Conservation (phyloP, 2,888 invertebrate genomes). For the Parnassius glacialis region DNA sequence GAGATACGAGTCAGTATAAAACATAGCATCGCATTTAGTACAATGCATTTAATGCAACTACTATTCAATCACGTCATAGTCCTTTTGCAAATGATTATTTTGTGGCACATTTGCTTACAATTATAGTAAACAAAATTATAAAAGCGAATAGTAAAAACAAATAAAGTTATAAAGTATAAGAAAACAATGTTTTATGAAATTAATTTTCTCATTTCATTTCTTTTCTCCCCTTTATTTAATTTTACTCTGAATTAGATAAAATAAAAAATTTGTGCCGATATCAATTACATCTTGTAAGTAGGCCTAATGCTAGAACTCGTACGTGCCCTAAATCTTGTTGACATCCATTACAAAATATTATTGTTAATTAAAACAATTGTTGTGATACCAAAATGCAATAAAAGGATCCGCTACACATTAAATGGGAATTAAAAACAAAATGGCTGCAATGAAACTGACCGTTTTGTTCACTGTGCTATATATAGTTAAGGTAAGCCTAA, state of each 20-base stretch:
- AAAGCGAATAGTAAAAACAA: too few species aligned
- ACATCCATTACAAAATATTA: conserved; percentile 23
- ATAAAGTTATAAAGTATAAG: too few species aligned
- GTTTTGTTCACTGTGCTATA: conserved; percentile 20
- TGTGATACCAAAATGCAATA: conserved; percentile 13
- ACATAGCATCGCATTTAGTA: too few species aligned
- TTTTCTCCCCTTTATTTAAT: too few species aligned
- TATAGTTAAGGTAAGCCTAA: conserved; percentile 21
- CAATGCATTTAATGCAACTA: too few species aligned
- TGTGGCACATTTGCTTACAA: too few species aligned
- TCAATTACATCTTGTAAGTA: conserved; percentile 3
- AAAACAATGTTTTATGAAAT: too few species aligned
- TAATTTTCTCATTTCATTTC: too few species aligned
- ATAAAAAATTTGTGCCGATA: not conserved
- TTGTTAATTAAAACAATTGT: conserved; percentile 17
- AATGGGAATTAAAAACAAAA: conserved; percentile 15
- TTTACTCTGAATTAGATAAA: not conserved
- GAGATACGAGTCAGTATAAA: too few species aligned
- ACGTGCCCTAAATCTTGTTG: conserved; percentile 22
- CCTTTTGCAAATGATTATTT: too few species aligned
- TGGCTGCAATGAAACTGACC: conserved; percentile 18
- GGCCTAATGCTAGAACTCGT: not conserved
- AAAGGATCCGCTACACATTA: conserved; percentile 15
- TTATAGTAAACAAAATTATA: too few species aligned
- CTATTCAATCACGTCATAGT: too few species aligned